Conservation (phyloP, 2,113 vertebrate genomes). For the Tursiops truncatus region DNA sequence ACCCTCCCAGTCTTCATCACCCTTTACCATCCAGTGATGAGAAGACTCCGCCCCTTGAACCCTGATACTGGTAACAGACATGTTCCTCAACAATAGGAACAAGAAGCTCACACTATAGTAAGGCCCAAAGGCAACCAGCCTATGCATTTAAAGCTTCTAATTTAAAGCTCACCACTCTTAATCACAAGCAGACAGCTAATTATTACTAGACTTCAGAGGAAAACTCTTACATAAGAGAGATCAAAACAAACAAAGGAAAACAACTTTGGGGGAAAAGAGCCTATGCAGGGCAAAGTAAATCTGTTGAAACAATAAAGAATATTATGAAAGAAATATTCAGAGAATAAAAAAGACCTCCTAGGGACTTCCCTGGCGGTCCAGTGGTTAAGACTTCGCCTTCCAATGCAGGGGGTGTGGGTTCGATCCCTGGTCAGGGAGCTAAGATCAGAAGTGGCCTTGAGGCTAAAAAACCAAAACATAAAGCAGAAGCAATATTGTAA, state of each 20-base stretch:
- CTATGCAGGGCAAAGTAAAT: neutral
- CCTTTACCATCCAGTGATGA: neutral
- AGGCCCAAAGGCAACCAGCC: neutral
- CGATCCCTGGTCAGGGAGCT: no score
- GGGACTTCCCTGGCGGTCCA: no score
- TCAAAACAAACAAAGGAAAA: neutral
- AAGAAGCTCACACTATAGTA: neutral
- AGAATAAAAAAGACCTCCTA: neutral
- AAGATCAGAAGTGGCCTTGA: no score
- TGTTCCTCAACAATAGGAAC: neutral
- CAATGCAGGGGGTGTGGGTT: no score
- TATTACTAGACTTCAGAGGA: slow-evolving; percentile 26
- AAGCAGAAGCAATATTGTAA: no score
- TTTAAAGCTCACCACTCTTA: slow-evolving; percentile 25
- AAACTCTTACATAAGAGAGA: slow-evolving; percentile 29
- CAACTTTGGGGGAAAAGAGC: neutral
- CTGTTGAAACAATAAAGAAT: neutral
- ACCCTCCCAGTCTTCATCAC: neutral
- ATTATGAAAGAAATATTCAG: neutral
- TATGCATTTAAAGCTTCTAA: slow-evolving; percentile 32
- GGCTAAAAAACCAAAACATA: no score
- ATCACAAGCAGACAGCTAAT: neutral
- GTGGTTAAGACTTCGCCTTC: no score
- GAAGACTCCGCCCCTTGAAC: neutral
- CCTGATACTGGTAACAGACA: neutral